phyloP scores from a whole-genome alignment of 1,140 invertebrate species.

The Spodoptera frugiperda region DNA sequence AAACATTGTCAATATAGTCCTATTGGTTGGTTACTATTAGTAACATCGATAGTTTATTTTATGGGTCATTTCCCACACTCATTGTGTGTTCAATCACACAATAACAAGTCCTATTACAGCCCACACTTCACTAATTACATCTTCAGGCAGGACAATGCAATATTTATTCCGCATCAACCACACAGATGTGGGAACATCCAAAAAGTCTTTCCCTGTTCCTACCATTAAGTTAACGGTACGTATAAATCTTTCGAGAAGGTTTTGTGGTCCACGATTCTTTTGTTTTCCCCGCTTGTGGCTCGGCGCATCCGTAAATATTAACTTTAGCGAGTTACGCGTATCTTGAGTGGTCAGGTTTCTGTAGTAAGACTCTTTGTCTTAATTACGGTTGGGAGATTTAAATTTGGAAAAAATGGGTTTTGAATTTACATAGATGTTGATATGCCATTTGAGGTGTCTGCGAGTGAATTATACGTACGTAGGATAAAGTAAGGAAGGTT shows the following conservation, averaged over 20 bases:
- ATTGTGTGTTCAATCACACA: neutral
- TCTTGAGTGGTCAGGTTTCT: constrained; percentile 25
- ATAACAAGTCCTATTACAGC: neutral
- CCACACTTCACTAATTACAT: constrained; percentile 11
- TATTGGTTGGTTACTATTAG: too few species aligned
- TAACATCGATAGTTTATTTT: too few species aligned
- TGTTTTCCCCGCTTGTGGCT: constrained; percentile 30
- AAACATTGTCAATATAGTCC: too few species aligned
- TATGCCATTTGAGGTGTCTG: neutral
- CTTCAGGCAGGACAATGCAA: neutral
- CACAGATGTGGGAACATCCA: constrained; percentile 54
- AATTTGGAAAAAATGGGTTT: neutral
- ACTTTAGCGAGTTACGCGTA: constrained; percentile 21
- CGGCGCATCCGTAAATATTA: constrained; percentile 31
- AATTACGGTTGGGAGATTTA: neutral
- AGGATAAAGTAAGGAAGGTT: too few species aligned
- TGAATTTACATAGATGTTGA: neutral
- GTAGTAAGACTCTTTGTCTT: neutral
- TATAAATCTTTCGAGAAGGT: constrained; percentile 67
- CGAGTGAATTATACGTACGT: too few species aligned
- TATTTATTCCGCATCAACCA: constrained; percentile 34
- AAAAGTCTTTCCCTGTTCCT: constrained; percentile 78
- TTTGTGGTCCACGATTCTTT: constrained; percentile 8
- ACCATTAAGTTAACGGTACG: constrained; percentile 74
- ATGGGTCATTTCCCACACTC: too few species aligned